Evolutionary conservation across 1,140 invertebrate genomes (phyloP).

Genomic region (Homalodisca vitripennis): DNA sequence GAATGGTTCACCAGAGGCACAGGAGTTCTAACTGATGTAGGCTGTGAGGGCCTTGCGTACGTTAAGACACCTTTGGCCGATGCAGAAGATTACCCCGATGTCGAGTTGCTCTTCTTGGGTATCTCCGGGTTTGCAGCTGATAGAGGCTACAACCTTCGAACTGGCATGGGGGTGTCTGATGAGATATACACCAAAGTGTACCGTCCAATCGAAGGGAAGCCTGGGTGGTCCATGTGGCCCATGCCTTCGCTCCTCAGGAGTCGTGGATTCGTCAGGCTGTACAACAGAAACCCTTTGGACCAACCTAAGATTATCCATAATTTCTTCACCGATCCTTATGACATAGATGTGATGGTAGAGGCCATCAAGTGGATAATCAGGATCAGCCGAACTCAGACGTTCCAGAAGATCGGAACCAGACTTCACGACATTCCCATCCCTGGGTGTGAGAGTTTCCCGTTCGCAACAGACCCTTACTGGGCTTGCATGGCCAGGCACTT

Average conservation of each 20-base stretch:
- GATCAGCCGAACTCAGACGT: conserved; percentile 44
- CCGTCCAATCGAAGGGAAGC: conserved; percentile 44
- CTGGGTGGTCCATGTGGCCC: conserved; percentile 56
- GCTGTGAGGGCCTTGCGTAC: conserved; percentile 70
- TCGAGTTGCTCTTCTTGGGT: conserved; percentile 57
- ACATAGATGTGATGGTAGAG: conserved; percentile 65
- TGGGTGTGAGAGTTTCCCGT: conserved; percentile 59
- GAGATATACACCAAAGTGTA: conserved; percentile 46
- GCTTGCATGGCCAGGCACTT: conserved; percentile 65
- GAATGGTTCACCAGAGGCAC: conserved; percentile 71
- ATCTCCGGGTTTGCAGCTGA: conserved; percentile 35
- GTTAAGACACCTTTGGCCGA: conserved; percentile 53
- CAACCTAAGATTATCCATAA: conserved; percentile 75
- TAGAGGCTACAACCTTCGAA: conserved; percentile 43
- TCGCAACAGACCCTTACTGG: conserved; percentile 71
- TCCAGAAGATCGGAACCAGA: conserved; percentile 53
- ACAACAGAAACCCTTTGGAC: conserved; percentile 65
- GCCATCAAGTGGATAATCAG: conserved; percentile 60
- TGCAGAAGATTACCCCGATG: conserved; percentile 45
- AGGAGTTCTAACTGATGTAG: conserved; percentile 55
- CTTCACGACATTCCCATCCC: conserved; percentile 64
- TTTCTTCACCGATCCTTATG: conserved; percentile 67
- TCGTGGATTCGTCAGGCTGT: conserved; percentile 64
- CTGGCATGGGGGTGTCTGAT: conserved; percentile 48
- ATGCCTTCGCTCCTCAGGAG: conserved; percentile 73